Evolutionary conservation across 2,797 vertebrate genomes (phyloP).

Genomic region (Caiman crocodilus): DNA sequence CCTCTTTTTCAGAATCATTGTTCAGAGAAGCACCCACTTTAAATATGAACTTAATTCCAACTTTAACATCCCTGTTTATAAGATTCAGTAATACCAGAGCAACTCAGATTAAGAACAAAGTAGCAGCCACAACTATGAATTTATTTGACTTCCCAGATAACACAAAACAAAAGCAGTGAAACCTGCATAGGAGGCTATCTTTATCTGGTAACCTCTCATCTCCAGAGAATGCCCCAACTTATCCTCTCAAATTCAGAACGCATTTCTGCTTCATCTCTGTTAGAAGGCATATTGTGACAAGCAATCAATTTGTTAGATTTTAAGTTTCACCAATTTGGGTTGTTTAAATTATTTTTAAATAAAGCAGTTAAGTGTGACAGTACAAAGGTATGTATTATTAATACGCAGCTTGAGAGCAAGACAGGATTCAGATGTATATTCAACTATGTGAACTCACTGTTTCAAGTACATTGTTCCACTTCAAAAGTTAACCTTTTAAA

Average conservation of each 20-base stretch:
- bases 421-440: background rate
- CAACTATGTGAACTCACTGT: background rate
- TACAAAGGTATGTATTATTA: background rate
- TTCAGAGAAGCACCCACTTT: background rate
- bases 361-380: slow-evolving; percentile 9
- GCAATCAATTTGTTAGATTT: background rate
- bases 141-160: background rate
- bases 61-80: background rate
- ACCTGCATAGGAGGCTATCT: background rate
- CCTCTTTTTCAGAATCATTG: background rate
- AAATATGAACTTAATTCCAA: background rate
- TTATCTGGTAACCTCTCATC: background rate
- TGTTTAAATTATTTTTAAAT: background rate
- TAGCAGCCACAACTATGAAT: background rate
- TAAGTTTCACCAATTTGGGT: background rate
- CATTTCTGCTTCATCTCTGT: background rate
- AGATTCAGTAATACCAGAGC: background rate
- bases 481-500: background rate
- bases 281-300: fast-evolving
- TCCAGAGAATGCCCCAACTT: background rate
- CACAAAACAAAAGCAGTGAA: background rate
- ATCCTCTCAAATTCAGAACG: background rate
- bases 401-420: background rate
- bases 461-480: background rate
- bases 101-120: too few relatives aligned